Evolutionary conservation across 2,888 invertebrate species (phyloP).

Genomic region (Tineola bisselliella): DNA sequence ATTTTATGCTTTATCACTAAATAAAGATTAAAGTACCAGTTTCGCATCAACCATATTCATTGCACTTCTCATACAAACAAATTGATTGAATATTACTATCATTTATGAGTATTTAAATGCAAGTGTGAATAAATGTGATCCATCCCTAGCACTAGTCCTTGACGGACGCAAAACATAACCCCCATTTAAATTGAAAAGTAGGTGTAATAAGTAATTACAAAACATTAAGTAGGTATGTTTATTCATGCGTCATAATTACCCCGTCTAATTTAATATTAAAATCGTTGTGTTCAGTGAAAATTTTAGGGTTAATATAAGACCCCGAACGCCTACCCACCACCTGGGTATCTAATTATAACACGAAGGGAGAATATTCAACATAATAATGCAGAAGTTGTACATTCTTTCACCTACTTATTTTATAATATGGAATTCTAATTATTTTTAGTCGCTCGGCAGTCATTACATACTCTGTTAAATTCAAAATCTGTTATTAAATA

Average conservation of each 20-base stretch:
- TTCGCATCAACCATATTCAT: too few species aligned
- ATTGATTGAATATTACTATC: too few species aligned
- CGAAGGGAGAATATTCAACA: not conserved
- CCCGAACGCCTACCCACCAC: not conserved
- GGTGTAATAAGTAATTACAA: not conserved
- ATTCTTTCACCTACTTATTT: not conserved
- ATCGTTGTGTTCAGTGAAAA: constrained; percentile 4
- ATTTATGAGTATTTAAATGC: too few species aligned
- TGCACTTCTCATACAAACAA: not conserved
- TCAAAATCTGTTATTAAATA: too few species aligned
- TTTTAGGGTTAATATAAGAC: not conserved
- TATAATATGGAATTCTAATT: not conserved
- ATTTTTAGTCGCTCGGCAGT: too few species aligned
- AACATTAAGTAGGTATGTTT: constrained; percentile 4
- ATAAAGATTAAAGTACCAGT: too few species aligned
- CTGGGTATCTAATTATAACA: constrained; percentile 3
- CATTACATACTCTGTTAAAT: too few species aligned
- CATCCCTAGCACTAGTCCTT: too few species aligned
- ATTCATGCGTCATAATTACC: constrained; percentile 6
- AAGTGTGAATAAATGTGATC: too few species aligned
- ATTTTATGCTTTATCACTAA: too few species aligned
- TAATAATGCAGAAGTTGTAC: not conserved
- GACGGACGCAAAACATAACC: too few species aligned
- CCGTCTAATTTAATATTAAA: constrained; percentile 6
- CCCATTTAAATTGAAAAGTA: not conserved